Percentiles rank a stretch among this genome's conserved stretches.
phyloP scores from a whole-genome alignment of 2,113 vertebrate genomes.

The human region DNA sequence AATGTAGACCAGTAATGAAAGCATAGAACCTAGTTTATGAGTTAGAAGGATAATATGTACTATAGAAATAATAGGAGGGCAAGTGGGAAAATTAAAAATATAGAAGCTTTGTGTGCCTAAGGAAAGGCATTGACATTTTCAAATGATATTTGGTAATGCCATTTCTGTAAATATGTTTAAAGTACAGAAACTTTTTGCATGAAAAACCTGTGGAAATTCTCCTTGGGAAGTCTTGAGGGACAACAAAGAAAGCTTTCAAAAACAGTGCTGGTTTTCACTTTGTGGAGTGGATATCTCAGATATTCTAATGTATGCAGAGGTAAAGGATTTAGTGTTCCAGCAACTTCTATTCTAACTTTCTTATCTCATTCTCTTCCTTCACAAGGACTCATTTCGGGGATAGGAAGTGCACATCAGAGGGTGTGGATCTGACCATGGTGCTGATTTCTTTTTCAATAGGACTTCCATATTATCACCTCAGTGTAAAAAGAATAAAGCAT shows the following conservation, averaged over 20 bases:
- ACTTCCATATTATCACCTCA: background rate
- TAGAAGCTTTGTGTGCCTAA: slow-evolving; percentile 76
- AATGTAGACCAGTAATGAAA: slow-evolving; percentile 62
- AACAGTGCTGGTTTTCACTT: slow-evolving; percentile 44
- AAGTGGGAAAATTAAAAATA: slow-evolving; percentile 78
- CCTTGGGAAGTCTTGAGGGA: slow-evolving; percentile 65
- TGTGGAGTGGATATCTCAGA: background rate
- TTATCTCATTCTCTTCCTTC: background rate
- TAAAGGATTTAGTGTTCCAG: background rate
- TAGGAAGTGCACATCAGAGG: no score
- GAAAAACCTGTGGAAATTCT: slow-evolving; percentile 75
- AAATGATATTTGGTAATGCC: slow-evolving; percentile 82
- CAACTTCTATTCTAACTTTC: background rate
- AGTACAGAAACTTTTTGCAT: slow-evolving; percentile 78
- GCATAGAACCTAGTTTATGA: slow-evolving; percentile 60
- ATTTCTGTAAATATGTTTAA: slow-evolving; percentile 82
- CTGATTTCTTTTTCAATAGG: background rate
- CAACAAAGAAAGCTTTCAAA: slow-evolving; percentile 65
- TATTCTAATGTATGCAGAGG: slow-evolving; percentile 14
- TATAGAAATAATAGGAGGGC: slow-evolving; percentile 71
- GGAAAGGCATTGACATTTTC: slow-evolving; percentile 80
- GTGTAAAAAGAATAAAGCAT: background rate
- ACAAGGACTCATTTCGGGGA: background rate
- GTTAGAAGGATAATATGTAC: slow-evolving; percentile 71
- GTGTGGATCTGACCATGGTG: background rate